Conservation (phyloP, 2,797 vertebrate species). For the Typhlichthys eigenmanni region DNA sequence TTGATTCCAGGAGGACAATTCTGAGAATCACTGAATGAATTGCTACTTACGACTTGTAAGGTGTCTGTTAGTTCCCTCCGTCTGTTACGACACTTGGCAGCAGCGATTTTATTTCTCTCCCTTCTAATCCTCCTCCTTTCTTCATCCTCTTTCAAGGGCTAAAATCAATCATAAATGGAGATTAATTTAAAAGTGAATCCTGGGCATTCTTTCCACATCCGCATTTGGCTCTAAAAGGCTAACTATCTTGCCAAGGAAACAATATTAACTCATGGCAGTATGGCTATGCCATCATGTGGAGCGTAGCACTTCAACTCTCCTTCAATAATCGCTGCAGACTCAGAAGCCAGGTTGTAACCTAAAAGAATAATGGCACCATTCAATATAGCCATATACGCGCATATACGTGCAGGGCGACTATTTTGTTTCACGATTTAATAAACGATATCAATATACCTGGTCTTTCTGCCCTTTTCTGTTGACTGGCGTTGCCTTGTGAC, state of each 20-base stretch:
- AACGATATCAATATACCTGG: constrained; percentile 74
- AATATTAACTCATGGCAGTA: constrained; percentile 26
- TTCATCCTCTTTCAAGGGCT: constrained; percentile 92
- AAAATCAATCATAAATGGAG: constrained; percentile 50
- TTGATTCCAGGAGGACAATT: constrained; percentile 1
- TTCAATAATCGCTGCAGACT: constrained; percentile 11
- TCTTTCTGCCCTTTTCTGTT: constrained; percentile 83
- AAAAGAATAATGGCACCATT: constrained; percentile 47
- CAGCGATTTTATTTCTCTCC: constrained; percentile 95
- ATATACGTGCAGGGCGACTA: constrained; percentile 27
- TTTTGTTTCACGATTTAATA: background rate
- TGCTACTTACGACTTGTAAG: constrained; percentile 86
- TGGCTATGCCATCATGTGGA: constrained; percentile 14
- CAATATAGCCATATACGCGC: constrained; percentile 48
- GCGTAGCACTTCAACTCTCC: background rate
- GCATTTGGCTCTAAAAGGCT: constrained; percentile 32
- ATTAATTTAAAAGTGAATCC: constrained; percentile 30
- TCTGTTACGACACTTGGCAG: constrained; percentile 93
- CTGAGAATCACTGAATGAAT: constrained; percentile 4
- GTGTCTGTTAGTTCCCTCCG: constrained; percentile 89
- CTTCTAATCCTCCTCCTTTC: constrained; percentile 89
- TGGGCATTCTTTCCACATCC: constrained; percentile 34
- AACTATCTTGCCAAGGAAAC: constrained; percentile 28
- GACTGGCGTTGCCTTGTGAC: constrained; percentile 75
- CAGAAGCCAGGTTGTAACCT: constrained; percentile 16